Percentiles rank a stretch among this genome's conserved stretches.
Conservation (phyloP, 2,888 invertebrate genomes). For the Tenthredo scrophulariae region DNA sequence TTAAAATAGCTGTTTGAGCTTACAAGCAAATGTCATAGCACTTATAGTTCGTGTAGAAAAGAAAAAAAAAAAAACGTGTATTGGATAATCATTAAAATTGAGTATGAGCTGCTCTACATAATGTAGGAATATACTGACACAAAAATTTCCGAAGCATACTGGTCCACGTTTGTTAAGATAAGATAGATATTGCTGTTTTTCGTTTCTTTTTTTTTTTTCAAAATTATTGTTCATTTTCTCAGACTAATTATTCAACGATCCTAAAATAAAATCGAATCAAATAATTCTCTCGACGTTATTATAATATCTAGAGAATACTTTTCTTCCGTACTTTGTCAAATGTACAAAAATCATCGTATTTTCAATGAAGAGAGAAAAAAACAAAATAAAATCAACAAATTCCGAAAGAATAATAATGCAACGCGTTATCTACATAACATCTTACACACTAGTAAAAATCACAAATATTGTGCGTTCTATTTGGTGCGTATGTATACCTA, state of each 20-base stretch:
- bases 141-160: not conserved
- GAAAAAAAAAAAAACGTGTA: not conserved
- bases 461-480: conserved; percentile 9
- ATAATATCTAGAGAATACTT: not conserved
- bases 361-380: not conserved
- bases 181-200: not conserved
- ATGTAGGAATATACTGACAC: not conserved
- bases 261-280: not conserved
- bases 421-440: conserved; percentile 29
- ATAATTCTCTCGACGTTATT: conserved; percentile 7
- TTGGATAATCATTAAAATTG: not conserved
- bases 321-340: conserved; percentile 1
- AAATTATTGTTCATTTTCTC: not conserved
- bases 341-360: not conserved
- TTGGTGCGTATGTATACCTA: not conserved
- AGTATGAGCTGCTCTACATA: conserved; percentile 11
- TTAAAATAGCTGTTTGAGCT: not conserved
- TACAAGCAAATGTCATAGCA: conserved; percentile 23
- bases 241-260: conserved; percentile 11
- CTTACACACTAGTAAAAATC: conserved; percentile 9
- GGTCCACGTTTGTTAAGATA: conserved; percentile 17
- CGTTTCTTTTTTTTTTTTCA: not conserved
- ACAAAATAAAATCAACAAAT: not conserved
- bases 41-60: conserved; percentile 1
- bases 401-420: not conserved